A percentile compares a stretch with the other conserved stretches of the same genome.
Evolutionary conservation across 2,113 vertebrate species (phyloP).

Genomic region (Budorcas taxicolor): DNA sequence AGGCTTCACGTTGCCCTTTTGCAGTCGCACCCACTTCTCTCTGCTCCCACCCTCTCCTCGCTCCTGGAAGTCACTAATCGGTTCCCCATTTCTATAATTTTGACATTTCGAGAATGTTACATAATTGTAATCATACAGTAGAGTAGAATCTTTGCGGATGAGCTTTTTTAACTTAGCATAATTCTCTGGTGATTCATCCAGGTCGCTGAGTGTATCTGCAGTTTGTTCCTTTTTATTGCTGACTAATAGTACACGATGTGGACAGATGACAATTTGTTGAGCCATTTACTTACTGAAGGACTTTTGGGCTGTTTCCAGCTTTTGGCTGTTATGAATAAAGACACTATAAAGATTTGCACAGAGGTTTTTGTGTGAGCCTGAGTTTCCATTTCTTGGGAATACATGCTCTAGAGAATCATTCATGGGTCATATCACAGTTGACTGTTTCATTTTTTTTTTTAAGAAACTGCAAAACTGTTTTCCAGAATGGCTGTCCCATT

Average conservation of each 20-base stretch:
- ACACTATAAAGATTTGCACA: not conserved
- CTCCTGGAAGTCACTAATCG: not conserved
- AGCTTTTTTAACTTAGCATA: not conserved
- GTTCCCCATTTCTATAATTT: not conserved
- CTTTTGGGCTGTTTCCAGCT: not conserved
- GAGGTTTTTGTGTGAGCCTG: not conserved
- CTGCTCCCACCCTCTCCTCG: not conserved
- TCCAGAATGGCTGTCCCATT: not conserved
- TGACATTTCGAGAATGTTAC: constrained; percentile 17
- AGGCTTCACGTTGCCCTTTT: not conserved
- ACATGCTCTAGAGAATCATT: not conserved
- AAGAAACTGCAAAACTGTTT: not conserved
- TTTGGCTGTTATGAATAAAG: not conserved
- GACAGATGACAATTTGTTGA: not conserved
- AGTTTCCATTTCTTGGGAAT: not conserved
- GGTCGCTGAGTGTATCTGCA: not conserved
- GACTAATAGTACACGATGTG: no score
- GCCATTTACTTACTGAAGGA: not conserved
- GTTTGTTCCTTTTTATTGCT: not conserved
- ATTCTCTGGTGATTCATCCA: not conserved
- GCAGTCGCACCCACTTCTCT: not conserved
- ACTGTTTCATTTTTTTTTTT: not conserved
- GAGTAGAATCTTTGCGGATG: not conserved
- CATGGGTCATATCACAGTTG: not conserved
- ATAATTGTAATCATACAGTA: not conserved